Conservation (phyloP, 2,888 invertebrate genomes). For the Tigriopus californicus region DNA sequence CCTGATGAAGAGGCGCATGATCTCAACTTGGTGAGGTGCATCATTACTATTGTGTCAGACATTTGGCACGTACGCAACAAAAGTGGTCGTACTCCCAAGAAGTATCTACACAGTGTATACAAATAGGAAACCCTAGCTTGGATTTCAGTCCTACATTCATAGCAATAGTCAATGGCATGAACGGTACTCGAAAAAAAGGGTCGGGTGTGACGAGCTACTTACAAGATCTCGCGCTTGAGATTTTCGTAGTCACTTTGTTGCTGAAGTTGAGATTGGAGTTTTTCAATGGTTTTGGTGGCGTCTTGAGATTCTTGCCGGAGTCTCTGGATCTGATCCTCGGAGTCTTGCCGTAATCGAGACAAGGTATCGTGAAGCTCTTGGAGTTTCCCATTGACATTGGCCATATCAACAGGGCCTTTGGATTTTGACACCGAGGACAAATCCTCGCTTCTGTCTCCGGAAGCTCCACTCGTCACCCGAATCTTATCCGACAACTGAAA, state of each 20-base stretch:
- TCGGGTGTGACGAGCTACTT: too few species aligned
- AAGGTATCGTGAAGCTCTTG: conserved; percentile 11
- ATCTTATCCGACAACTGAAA: not conserved
- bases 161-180: too few species aligned
- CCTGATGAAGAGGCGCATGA: too few species aligned
- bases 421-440: not conserved
- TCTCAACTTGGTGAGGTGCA: too few species aligned
- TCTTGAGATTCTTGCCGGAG: conserved; percentile 12
- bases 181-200: too few species aligned
- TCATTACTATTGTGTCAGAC: too few species aligned
- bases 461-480: too few species aligned
- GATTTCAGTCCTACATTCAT: too few species aligned
- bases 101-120: too few species aligned
- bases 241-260: conserved; percentile 16
- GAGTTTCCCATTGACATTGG: not conserved
- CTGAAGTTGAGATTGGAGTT: conserved; percentile 14
- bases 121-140: not conserved
- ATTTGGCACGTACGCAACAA: too few species aligned
- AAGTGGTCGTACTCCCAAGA: too few species aligned
- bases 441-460: too few species aligned
- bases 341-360: not conserved
- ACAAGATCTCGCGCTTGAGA: conserved; percentile 15
- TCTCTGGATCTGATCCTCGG: conserved; percentile 8
- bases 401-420: not conserved
- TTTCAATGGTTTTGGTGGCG: conserved; percentile 13